Conservation (phyloP, 1,140 invertebrate species). For the Drosophila repletoides region DNA sequence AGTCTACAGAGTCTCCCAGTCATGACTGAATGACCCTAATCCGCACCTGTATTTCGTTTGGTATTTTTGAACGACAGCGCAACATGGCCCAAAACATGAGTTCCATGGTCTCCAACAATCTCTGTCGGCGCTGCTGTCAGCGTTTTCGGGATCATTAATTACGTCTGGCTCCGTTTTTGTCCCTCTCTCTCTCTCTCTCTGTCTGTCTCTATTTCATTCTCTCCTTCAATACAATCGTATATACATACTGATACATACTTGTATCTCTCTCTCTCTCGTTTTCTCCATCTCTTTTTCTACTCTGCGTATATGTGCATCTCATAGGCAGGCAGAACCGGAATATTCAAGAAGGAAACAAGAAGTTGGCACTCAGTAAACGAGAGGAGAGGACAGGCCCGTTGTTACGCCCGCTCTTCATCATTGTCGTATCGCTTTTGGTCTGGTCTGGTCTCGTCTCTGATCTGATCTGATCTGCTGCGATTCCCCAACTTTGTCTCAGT, state of each 20-base stretch:
- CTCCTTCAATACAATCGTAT: not conserved
- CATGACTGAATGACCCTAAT: slow-evolving; percentile 63
- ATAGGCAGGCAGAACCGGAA: slow-evolving; percentile 58
- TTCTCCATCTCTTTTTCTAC: not conserved
- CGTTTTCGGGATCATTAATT: slow-evolving; percentile 77
- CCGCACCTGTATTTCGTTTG: slow-evolving; percentile 67
- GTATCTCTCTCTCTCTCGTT: not conserved
- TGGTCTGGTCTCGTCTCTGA: not conserved
- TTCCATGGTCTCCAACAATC: slow-evolving; percentile 37
- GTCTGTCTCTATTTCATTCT: slow-evolving; percentile 12
- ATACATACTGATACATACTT: too few species aligned
- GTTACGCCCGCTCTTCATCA: slow-evolving; percentile 32
- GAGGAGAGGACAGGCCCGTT: slow-evolving; percentile 17
- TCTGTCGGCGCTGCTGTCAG: slow-evolving; percentile 48
- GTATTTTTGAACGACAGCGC: slow-evolving; percentile 20
- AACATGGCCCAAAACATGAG: slow-evolving; percentile 53
- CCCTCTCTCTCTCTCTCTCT: slow-evolving; percentile 25
- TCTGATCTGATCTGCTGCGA: not conserved
- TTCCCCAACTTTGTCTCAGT: slow-evolving; percentile 16
- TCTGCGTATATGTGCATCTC: not conserved
- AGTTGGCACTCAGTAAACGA: slow-evolving; percentile 57
- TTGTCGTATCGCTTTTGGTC: slow-evolving; percentile 4
- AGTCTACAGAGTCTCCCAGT: slow-evolving; percentile 4
- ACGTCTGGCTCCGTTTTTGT: slow-evolving; percentile 50
- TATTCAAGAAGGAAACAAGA: slow-evolving; percentile 76